phyloP scores from a whole-genome alignment of 2,888 invertebrate species.

The Vesta saturnalis region DNA sequence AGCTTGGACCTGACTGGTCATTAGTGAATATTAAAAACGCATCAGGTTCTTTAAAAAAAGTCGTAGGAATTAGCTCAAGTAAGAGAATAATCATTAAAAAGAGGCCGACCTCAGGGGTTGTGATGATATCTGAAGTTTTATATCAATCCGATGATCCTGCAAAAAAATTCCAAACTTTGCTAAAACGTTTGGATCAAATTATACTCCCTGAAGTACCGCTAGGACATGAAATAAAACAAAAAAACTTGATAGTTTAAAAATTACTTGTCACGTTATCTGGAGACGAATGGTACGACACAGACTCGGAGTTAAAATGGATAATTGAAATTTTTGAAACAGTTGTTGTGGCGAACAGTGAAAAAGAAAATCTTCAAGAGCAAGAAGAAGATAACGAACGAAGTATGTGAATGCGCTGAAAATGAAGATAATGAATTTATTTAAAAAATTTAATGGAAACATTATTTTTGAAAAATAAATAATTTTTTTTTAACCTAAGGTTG shows the following conservation, averaged over 20 bases:
- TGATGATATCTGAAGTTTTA: not conserved
- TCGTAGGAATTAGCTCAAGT: not conserved
- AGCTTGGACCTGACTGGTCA: too few species aligned
- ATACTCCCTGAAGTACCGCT: not conserved
- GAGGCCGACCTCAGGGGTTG: not conserved
- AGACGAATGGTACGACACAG: not conserved
- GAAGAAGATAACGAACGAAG: not conserved
- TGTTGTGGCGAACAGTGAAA: not conserved
- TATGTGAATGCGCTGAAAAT: not conserved
- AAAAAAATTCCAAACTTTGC: not conserved
- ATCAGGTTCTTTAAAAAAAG: not conserved
- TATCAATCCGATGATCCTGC: not conserved
- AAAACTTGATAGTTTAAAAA: too few species aligned
- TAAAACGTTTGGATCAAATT: not conserved
- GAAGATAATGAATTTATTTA: not conserved
- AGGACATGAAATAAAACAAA: not conserved
- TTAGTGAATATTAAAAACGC: too few species aligned
- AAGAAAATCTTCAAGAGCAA: not conserved
- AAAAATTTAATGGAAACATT: not conserved
- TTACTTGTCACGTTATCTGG: too few species aligned
- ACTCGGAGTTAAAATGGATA: not conserved
- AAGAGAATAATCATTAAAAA: not conserved
- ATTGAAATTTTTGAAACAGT: not conserved
- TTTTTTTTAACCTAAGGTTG: not conserved
- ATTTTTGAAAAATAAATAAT: not conserved